Conservation (phyloP, 2,888 invertebrate genomes). For the Himalopsyche kuldschensis region DNA sequence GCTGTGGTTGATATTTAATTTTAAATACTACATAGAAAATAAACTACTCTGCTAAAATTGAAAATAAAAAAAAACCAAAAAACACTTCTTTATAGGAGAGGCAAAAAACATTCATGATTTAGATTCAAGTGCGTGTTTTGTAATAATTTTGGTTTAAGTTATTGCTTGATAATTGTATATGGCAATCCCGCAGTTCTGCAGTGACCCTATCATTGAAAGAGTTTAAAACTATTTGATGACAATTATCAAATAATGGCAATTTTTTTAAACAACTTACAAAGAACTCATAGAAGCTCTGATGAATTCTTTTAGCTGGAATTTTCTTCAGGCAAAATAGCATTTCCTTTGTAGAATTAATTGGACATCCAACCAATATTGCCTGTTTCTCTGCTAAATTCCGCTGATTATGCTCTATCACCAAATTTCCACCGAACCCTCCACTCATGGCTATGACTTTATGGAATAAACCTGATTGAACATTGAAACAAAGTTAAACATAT, state of each 20-base stretch:
- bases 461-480: constrained; percentile 59
- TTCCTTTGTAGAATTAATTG: constrained; percentile 54
- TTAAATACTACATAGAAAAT: neutral
- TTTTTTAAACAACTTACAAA: constrained; percentile 50
- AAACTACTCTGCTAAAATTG: too few relatives aligned
- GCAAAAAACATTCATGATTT: too few relatives aligned
- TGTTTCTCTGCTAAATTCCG: constrained; percentile 63
- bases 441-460: constrained; percentile 72
- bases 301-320: constrained; percentile 52
- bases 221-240: too few relatives aligned
- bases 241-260: too few relatives aligned
- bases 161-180: too few relatives aligned
- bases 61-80: too few relatives aligned
- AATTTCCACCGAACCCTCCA: constrained; percentile 61
- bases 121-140: too few relatives aligned
- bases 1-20: neutral
- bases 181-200: too few relatives aligned
- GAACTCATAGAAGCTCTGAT: constrained; percentile 53
- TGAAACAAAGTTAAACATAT: too few relatives aligned
- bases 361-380: constrained; percentile 63
- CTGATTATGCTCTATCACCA: constrained; percentile 59
- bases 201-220: too few relatives aligned
- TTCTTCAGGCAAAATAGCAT: constrained; percentile 65
- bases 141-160: too few relatives aligned
- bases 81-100: too few relatives aligned